Conservation (phyloP, 2,797 vertebrate species). For the Gymnodraco acuticeps region DNA sequence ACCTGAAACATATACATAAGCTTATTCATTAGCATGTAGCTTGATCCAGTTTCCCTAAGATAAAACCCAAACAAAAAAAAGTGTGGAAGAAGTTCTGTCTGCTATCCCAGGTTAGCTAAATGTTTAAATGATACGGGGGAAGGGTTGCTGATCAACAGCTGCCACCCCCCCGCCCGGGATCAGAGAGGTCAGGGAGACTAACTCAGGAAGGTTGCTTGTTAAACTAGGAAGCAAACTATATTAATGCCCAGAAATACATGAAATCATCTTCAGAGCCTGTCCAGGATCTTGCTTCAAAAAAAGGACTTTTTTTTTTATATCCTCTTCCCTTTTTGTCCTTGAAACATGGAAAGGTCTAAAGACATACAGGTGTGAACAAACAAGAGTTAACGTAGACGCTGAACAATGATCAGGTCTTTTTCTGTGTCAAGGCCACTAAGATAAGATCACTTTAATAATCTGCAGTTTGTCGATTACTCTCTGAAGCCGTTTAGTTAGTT, state of each 20-base stretch:
- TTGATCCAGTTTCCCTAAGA: slow-evolving; percentile 72
- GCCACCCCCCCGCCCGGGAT: slow-evolving; percentile 83
- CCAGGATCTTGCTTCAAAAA: slow-evolving; percentile 69
- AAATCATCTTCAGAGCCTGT: slow-evolving; percentile 61
- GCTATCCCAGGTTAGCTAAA: slow-evolving; percentile 67
- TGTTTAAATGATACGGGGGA: slow-evolving; percentile 37
- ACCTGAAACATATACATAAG: slow-evolving; percentile 83
- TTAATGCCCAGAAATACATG: slow-evolving; percentile 89
- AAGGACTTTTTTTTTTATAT: slow-evolving; percentile 60
- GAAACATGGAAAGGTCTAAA: slow-evolving; percentile 68
- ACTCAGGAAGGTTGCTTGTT: slow-evolving; percentile 62
- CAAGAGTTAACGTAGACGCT: slow-evolving; percentile 58
- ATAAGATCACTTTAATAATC: slow-evolving; percentile 84
- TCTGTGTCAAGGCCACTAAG: slow-evolving; percentile 85
- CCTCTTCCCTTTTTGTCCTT: slow-evolving; percentile 86
- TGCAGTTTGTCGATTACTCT: slow-evolving; percentile 66
- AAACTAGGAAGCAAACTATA: slow-evolving; percentile 80
- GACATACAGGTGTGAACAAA: slow-evolving; percentile 52
- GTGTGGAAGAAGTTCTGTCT: slow-evolving; percentile 80
- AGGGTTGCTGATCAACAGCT: slow-evolving; percentile 85
- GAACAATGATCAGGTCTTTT: slow-evolving; percentile 72
- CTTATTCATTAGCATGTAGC: slow-evolving; percentile 77
- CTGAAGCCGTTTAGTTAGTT: slow-evolving; percentile 74
- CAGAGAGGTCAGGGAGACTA: slow-evolving; percentile 73
- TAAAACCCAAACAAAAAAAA: slow-evolving; percentile 62